Evolutionary conservation across 2,797 vertebrate species (phyloP).

Genomic region (Acomys russatus): DNA sequence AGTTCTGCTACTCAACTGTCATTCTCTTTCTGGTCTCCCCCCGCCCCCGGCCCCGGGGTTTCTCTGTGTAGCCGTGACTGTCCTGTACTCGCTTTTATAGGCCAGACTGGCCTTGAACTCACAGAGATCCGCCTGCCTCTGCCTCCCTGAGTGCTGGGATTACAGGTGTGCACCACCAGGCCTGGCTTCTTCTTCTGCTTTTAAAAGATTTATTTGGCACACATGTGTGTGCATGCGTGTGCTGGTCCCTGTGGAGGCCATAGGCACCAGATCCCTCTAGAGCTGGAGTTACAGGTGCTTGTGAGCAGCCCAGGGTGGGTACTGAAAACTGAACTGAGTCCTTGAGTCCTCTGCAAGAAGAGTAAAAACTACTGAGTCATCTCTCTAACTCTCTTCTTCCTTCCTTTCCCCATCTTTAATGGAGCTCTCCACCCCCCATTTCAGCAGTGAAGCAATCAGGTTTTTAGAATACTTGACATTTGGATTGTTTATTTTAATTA

Average conservation of each 20-base stretch:
- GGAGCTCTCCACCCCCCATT: neutral
- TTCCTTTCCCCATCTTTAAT: neutral
- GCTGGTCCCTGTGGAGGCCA: neutral
- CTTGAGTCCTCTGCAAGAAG: neutral
- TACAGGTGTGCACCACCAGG: no score
- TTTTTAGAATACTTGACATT: neutral
- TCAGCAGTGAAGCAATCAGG: neutral
- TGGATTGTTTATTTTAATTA: slow-evolving; percentile 31
- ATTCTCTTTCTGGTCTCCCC: neutral
- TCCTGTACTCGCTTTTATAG: no score
- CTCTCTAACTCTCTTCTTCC: neutral
- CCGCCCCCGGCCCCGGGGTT: no score
- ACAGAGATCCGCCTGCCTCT: no score
- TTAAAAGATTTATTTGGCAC: neutral
- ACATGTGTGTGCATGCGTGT: neutral
- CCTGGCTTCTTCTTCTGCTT: neutral
- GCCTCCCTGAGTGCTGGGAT: no score
- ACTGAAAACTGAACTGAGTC: neutral
- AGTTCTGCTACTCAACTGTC: neutral
- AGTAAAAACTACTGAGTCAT: neutral
- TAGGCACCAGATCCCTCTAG: neutral
- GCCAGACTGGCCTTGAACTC: no score
- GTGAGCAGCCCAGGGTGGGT: neutral
- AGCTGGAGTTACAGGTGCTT: neutral
- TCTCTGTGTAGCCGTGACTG: no score